Evolutionary conservation across 2,797 vertebrate genomes (phyloP).

Genomic region (Astyanax mexicanus): DNA sequence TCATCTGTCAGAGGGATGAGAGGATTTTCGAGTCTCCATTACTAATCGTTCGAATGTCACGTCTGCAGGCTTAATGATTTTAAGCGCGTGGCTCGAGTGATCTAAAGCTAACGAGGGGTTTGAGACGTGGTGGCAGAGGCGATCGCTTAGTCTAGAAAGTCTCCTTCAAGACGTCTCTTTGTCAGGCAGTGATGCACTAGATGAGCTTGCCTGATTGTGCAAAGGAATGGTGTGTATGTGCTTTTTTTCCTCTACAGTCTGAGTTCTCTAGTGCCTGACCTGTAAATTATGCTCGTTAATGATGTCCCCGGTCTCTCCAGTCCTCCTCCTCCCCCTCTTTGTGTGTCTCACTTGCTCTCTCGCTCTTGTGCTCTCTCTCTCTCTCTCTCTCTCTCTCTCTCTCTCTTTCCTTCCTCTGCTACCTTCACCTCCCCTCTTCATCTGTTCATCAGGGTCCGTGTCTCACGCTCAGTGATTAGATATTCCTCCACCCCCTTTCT

Average conservation of each 20-base stretch:
- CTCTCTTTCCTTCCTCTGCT: constrained; percentile 27
- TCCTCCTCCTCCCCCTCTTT: constrained; percentile 44
- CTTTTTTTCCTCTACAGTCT: constrained; percentile 23
- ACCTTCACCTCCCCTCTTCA: constrained; percentile 56
- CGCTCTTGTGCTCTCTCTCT: too few species aligned
- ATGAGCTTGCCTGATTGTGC: constrained; percentile 16
- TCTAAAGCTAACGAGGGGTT: constrained; percentile 26
- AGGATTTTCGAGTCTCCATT: constrained; percentile 24
- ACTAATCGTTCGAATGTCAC: constrained; percentile 15
- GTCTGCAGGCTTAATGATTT: constrained; percentile 24
- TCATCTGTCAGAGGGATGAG: constrained; percentile 14
- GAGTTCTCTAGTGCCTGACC: constrained; percentile 58
- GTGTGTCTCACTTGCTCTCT: constrained; percentile 23
- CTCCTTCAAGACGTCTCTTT: constrained; percentile 13
- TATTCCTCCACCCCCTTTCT: constrained; percentile 62
- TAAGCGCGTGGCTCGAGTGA: constrained; percentile 12
- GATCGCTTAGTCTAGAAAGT: constrained; percentile 2
- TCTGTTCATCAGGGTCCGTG: constrained; percentile 65
- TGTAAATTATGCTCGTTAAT: constrained; percentile 57
- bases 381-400: too few species aligned
- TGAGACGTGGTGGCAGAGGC: not conserved
- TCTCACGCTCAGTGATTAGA: constrained; percentile 58
- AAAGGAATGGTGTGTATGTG: constrained; percentile 24
- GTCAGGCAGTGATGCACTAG: not conserved
- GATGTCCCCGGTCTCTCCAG: constrained; percentile 46